A percentile compares a stretch with the other conserved stretches of the same genome.
phyloP scores from a whole-genome alignment of 2,113 vertebrate genomes.

The Passer domesticus region DNA sequence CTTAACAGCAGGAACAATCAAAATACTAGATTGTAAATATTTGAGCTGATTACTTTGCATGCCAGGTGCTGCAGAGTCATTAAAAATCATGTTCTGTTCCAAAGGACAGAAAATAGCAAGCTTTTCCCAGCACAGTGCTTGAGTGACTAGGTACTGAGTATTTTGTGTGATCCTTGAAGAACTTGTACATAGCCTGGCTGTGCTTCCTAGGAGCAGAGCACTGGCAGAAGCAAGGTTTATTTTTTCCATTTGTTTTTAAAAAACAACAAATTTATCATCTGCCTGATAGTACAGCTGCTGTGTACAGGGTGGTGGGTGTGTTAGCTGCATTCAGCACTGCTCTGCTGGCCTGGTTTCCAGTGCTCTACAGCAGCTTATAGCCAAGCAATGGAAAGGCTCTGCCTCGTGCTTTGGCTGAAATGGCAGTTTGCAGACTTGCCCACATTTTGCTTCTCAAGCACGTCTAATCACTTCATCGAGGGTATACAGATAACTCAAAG shows the following conservation, averaged over 20 bases:
- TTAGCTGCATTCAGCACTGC: background rate
- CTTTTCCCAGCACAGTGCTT: background rate
- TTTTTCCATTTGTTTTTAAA: background rate
- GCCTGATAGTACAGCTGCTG: background rate
- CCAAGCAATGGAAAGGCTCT: background rate
- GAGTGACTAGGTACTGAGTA: background rate
- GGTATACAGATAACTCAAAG: background rate
- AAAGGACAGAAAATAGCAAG: background rate
- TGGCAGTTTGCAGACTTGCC: background rate
- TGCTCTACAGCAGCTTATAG: background rate
- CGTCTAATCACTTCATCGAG: background rate
- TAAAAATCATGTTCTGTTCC: background rate
- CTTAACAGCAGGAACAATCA: background rate
- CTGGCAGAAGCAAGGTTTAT: background rate
- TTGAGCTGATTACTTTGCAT: background rate
- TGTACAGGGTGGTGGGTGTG: fast-evolving
- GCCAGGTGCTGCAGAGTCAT: background rate
- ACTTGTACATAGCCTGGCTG: background rate
- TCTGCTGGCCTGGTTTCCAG: background rate
- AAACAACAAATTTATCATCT: background rate
- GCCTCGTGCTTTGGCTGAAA: background rate
- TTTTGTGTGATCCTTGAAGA: background rate
- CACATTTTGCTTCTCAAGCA: background rate
- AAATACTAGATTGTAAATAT: background rate
- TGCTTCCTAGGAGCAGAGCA: background rate